Percentiles rank a stretch among this genome's conserved stretches.
Evolutionary conservation across 2,888 invertebrate species (phyloP).

Genomic region (Trachelus iudaicus): DNA sequence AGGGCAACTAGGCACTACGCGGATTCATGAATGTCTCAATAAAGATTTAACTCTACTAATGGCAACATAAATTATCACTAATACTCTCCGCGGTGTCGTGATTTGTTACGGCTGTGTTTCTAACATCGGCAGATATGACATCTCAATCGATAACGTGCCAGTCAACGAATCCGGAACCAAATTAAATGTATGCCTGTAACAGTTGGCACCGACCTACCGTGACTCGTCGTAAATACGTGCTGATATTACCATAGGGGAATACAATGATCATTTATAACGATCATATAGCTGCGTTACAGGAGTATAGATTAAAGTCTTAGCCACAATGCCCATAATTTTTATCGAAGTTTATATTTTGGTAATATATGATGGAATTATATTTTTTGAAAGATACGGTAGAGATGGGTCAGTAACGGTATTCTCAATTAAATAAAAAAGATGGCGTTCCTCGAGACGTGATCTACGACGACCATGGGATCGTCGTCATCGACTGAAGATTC

Average conservation of each 20-base stretch:
- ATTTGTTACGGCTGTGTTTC: constrained; percentile 27
- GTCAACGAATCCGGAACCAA: constrained; percentile 24
- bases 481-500: background rate
- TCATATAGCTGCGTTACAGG: background rate
- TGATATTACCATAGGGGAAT: background rate
- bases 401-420: background rate
- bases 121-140: constrained; percentile 18
- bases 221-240: background rate
- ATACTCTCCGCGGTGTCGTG: constrained; percentile 12
- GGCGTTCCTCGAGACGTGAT: background rate
- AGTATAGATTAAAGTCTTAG: background rate
- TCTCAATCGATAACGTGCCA: constrained; percentile 26
- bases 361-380: background rate
- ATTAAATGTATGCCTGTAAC: constrained; percentile 14
- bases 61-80: constrained; percentile 15
- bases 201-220: background rate
- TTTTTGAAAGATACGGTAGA: background rate
- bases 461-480: background rate
- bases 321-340: background rate
- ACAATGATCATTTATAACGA: background rate
- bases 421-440: background rate
- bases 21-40: constrained; percentile 11
- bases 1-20: background rate
- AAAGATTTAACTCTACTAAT: constrained; percentile 9
- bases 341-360: background rate